Evolutionary conservation across 2,113 vertebrate species (phyloP), one percentile per base, ranked within the genome.

Genomic region (Ondatra zibethicus): DNA sequence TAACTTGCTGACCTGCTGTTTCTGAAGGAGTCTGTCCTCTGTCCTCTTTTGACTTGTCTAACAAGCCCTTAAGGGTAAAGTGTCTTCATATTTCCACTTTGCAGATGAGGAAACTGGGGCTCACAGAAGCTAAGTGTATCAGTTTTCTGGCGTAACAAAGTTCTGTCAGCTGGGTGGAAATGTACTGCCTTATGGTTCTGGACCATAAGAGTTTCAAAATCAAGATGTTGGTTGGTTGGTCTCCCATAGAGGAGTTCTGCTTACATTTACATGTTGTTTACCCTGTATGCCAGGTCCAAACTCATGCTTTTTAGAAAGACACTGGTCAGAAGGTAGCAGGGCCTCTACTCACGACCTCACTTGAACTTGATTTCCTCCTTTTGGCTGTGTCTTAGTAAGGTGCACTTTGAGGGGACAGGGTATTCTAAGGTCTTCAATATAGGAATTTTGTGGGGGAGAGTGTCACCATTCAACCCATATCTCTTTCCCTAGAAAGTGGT

Each of bases 191-290:
- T 25, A 9, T 2, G 23, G 72, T 55, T 85, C 47, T 23, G 76
- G 72, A 85, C 21, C n/a, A 29, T 7, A 7, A n/a, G 31, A 39
- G 4, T 47, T 61, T 73, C 23, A n/a, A 84, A 27, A 2, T 80
- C 23, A 5, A 10, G 33, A 39, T 52, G 9, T 23, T 3, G 1
- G 87, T 17, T n/a, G n/a, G 0, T 17, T 31, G 25, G 0, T 14
- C 21, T 63, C 6, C n/a, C 42, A 39, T 16, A 36, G 47, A 21
- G 31, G 7, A 58, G 27, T 14, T 1, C 1, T 58, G 1, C 73
- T 80, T 33, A 1, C 11, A 66, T 50, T 39, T 10, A 2, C 1
- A 17, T 29, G 75, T 3, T 58, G 27, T 78, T 50, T 70, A 70
- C 42, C 39, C 21, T 11, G 1, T 29, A 9, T 39, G 8, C 47